A percentile compares a stretch with the other conserved stretches of the same genome.
phyloP scores from a whole-genome alignment of 2,888 invertebrate species.

The Onchidella celtica region DNA sequence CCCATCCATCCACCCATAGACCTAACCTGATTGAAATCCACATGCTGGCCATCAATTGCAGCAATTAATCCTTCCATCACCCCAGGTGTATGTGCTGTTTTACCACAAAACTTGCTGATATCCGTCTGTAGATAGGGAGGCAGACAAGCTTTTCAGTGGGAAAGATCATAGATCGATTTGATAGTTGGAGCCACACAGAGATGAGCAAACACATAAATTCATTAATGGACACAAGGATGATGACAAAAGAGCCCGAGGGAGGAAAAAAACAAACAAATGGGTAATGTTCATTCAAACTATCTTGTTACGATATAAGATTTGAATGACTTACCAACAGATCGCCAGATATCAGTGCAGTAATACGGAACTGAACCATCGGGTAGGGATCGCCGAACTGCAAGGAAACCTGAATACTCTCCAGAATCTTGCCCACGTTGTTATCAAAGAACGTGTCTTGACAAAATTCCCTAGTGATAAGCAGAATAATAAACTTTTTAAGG shows the following conservation, averaged over 20 bases:
- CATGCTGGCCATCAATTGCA: slow-evolving; percentile 18
- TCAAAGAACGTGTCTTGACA: slow-evolving; percentile 56
- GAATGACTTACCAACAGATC: slow-evolving; percentile 78
- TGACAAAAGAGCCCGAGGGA: not conserved
- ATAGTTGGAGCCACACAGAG: not conserved
- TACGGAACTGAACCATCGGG: slow-evolving; percentile 76
- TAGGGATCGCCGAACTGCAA: slow-evolving; percentile 64
- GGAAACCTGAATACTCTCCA: slow-evolving; percentile 63
- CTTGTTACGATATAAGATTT: not conserved
- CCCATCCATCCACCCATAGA: not conserved
- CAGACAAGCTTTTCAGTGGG: not conserved
- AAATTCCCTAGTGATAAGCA: not conserved
- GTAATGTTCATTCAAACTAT: not conserved
- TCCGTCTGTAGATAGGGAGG: not conserved
- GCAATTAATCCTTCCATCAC: slow-evolving; percentile 22
- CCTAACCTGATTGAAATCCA: slow-evolving; percentile 38
- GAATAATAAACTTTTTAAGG: too few species aligned
- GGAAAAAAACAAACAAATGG: not conserved
- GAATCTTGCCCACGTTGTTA: slow-evolving; percentile 57
- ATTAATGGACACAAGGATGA: not conserved
- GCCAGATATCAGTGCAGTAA: slow-evolving; percentile 79
- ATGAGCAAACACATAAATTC: not conserved
- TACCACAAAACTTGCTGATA: slow-evolving; percentile 28
- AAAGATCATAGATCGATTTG: not conserved
- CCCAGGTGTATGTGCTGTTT: slow-evolving; percentile 25